These are phyloP conservation scores for Clusia tigrina DNA, from an alignment of 2,888 invertebrate species.

Conservation along the genomic window DNA sequence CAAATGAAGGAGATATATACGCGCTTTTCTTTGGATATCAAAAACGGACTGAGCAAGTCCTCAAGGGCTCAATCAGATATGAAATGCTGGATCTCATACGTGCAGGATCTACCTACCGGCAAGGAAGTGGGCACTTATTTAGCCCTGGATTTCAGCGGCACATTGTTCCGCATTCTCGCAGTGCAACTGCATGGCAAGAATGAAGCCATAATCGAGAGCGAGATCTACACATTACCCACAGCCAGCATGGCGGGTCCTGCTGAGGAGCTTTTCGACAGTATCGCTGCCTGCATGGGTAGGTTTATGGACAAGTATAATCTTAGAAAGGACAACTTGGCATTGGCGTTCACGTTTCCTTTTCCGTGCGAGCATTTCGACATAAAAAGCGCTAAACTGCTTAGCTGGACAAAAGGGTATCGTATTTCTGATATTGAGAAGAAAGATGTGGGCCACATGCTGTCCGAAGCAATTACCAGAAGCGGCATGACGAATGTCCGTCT, in stretches of 20 bases:
- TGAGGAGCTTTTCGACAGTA: constrained; percentile 85
- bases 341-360: constrained; percentile 97
- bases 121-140: constrained; percentile 91
- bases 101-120: constrained; percentile 92
- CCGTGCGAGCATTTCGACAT: constrained; percentile 85
- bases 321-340: constrained; percentile 74
- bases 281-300: constrained; percentile 86
- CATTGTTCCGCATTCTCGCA: constrained; percentile 93
- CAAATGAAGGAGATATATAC: constrained; percentile 77
- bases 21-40: constrained; percentile 75
- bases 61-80: constrained; percentile 79
- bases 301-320: constrained; percentile 83
- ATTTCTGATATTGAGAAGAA: constrained; percentile 87
- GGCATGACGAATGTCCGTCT: constrained; percentile 82
- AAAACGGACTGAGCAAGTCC: constrained; percentile 78
- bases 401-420: constrained; percentile 96
- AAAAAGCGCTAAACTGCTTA: constrained; percentile 80
- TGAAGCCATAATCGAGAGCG: constrained; percentile 88
- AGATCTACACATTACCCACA: constrained; percentile 91
- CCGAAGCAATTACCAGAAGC: constrained; percentile 82
- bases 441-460: constrained; percentile 86
- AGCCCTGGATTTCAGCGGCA: constrained; percentile 95
- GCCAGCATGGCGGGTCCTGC: constrained; percentile 91
- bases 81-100: constrained; percentile 94
- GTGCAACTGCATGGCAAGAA: constrained; percentile 78